These are phyloP conservation scores for human (Homo sapiens) DNA, from an alignment of 2,113 vertebrate species.

Conservation along the genomic window GRCh38 chr13:33108001-33108500, in stretches of 20 bases:
- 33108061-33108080: background rate
- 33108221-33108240: background rate
- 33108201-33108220: fast-evolving
- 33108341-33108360: no score
- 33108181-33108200: background rate
- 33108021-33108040: background rate
- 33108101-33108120: background rate
- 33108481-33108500: background rate
- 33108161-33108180: background rate
- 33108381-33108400: background rate
- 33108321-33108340: background rate
- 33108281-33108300: background rate
- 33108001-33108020: background rate
- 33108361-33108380: background rate
- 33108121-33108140: background rate
- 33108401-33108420: background rate
- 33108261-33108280: background rate
- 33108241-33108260: background rate
- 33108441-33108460: background rate
- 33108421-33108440: background rate
- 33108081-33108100: no score
- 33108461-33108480: background rate
- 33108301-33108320: background rate
- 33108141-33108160: background rate
- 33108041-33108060: background rate